Evolutionary conservation across 2,888 invertebrate genomes (phyloP), one percentile per base, ranked within the genome.

Genomic region (Hoplodrina ambigua): DNA sequence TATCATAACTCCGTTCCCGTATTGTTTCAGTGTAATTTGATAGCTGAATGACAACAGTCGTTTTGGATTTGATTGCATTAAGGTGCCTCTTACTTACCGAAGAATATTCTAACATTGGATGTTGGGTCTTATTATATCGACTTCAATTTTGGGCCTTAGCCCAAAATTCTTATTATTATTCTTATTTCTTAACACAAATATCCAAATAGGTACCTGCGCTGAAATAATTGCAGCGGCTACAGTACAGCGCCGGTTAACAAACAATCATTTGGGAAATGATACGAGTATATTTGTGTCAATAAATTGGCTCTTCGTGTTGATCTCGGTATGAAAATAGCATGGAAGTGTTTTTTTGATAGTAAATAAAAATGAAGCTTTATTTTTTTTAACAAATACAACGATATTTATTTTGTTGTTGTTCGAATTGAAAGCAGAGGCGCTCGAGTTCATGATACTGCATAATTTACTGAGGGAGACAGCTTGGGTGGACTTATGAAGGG

Each of bases 241-340:
- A 53, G 37, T 52, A 15, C 8, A 33, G 33, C 33, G 33, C 17
- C 50, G 19, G 15, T 44, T 17, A 55, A 55, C 33, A 46, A 66
- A 64, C 64, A 56, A 19, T 19, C 7, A 20, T 60, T 63, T 71
- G 64, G 25, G 49, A 41, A 69, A 77, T 68, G 53, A 53, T 56
- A 44, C 37, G 17, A 7, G 44, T 53, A 63, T 37, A 49, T 56
- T 67, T 52, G 19, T 67, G 55, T 56, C 53, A 20, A 55, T 65
- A 62, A 78, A 73, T 56, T 44, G 15, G 56, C 25, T 52, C 61
- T 52, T 50, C 58, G 61, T 67, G 64, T 58, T 58, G 60, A 58
- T 67, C 58, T 44, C 49, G 11, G 49, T 50, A 20, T 41, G 33
- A 78, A 63, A 72, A 61, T 60, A 68, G 57, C 59, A 33, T 71